Conservation (phyloP, 2,113 vertebrate genomes). For the Okapia johnstoni region DNA sequence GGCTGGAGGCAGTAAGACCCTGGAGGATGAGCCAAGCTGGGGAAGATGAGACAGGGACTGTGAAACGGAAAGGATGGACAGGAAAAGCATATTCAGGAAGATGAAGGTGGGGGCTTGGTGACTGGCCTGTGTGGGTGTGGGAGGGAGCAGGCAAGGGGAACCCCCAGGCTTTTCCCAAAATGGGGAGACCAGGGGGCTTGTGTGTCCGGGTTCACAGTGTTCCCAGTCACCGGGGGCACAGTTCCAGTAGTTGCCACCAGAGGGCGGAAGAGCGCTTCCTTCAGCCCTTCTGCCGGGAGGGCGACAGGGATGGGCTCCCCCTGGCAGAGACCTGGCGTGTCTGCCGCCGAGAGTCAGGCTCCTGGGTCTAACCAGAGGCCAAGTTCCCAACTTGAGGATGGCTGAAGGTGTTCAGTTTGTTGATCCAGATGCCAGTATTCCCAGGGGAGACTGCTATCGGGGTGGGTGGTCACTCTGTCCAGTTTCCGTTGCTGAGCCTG, state of each 20-base stretch:
- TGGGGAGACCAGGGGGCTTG: not conserved
- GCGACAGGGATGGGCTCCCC: no score
- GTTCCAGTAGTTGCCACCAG: slow-evolving; percentile 9
- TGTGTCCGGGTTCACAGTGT: not conserved
- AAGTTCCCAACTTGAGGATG: not conserved
- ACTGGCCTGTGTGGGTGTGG: fast-evolving
- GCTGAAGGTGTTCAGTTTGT: not conserved
- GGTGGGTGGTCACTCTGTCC: fast-evolving
- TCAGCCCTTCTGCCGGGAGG: not conserved
- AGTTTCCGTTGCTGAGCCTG: not conserved
- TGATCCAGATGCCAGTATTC: not conserved
- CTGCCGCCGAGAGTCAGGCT: not conserved
- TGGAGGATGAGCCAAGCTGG: not conserved
- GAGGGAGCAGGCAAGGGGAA: not conserved
- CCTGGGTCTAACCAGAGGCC: not conserved
- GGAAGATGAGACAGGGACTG: not conserved
- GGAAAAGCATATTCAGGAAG: not conserved
- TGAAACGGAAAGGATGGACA: not conserved
- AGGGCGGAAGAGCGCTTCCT: not conserved
- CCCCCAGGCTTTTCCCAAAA: not conserved
- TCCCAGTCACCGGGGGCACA: not conserved
- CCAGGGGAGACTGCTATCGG: not conserved
- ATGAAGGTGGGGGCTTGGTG: not conserved
- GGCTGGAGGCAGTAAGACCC: not conserved
- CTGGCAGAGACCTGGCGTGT: not conserved